These are phyloP conservation scores for Puma concolor DNA, from an alignment of 2,113 vertebrate genomes.

Conservation along the genomic window DNA sequence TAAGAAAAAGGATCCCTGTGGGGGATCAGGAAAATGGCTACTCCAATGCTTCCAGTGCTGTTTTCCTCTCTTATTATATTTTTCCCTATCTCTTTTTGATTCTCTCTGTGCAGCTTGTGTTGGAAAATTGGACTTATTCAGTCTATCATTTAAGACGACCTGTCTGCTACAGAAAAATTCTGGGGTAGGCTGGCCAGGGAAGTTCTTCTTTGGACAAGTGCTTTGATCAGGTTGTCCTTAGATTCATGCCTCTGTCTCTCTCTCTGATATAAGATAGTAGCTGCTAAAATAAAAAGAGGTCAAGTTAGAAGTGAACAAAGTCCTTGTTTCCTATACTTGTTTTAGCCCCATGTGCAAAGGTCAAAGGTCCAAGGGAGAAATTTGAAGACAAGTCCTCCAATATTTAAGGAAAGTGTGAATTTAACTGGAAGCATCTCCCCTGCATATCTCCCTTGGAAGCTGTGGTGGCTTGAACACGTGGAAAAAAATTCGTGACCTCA, in stretches of 20 bases:
- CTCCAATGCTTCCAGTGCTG: background rate
- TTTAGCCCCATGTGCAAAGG: background rate
- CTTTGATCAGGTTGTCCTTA: background rate
- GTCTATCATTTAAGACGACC: background rate
- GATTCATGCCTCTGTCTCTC: background rate
- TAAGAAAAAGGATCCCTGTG: background rate
- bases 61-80: background rate
- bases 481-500: background rate
- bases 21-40: background rate
- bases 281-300: background rate
- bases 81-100: background rate
- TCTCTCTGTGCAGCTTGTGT: background rate
- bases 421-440: background rate
- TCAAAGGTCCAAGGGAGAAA: background rate
- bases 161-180: background rate
- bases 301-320: background rate
- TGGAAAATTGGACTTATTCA: background rate
- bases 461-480: background rate
- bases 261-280: background rate
- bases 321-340: background rate
- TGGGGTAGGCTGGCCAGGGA: background rate
- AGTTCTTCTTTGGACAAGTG: background rate
- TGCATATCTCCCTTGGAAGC: background rate
- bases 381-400: background rate
- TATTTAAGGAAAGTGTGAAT: background rate